phyloP scores from a whole-genome alignment of 2,888 invertebrate genomes.

The Sinopyrophorus schimmeli region DNA sequence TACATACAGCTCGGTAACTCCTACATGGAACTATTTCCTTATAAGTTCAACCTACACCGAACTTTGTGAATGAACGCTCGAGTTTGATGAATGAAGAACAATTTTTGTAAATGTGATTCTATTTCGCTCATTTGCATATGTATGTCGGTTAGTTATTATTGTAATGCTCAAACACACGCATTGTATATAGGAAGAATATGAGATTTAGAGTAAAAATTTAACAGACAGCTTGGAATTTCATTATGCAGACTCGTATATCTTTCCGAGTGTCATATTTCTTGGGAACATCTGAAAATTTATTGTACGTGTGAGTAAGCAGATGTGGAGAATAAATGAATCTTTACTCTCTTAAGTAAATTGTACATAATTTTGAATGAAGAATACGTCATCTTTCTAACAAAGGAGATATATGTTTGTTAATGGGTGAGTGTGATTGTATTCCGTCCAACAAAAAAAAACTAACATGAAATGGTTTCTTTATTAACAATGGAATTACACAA shows the following conservation, averaged over 20 bases:
- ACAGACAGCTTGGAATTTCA: neutral
- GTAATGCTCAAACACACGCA: conserved; percentile 4
- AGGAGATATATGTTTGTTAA: too few relatives aligned
- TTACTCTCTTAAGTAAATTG: conserved; percentile 1
- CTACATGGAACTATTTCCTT: conserved; percentile 14
- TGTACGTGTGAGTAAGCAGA: conserved; percentile 5
- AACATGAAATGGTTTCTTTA: too few relatives aligned
- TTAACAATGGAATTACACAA: too few relatives aligned
- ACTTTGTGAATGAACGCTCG: conserved; percentile 19
- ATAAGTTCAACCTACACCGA: conserved; percentile 13
- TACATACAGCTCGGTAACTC: conserved; percentile 11
- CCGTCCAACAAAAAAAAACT: too few relatives aligned
- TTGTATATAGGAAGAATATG: neutral
- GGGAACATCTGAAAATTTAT: neutral
- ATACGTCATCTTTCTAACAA: conserved; percentile 1
- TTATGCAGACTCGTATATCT: neutral
- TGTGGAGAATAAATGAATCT: neutral
- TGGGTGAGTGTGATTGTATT: too few relatives aligned
- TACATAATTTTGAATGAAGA: neutral
- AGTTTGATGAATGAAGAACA: conserved; percentile 15
- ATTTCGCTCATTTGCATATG: conserved; percentile 18
- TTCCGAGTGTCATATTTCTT: neutral
- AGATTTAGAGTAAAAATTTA: neutral
- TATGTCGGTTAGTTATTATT: conserved; percentile 9
- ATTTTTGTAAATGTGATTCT: conserved; percentile 14